A percentile compares a stretch with the other conserved stretches of the same genome.
These are phyloP conservation scores for Perognathus longimembris DNA, from an alignment of 2,113 vertebrate genomes.

Conservation along the genomic window DNA sequence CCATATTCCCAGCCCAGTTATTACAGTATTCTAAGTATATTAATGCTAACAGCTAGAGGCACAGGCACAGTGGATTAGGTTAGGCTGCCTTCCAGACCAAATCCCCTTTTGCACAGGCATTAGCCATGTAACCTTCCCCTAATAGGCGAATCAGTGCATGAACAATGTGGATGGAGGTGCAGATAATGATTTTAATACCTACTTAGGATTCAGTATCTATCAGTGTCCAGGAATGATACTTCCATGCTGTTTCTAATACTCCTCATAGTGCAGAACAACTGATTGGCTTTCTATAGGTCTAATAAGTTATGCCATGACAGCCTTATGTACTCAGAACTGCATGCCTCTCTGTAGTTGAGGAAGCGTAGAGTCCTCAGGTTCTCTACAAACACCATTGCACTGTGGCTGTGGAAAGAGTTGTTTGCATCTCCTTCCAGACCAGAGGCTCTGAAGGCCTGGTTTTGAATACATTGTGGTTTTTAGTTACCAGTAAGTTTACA, in stretches of 20 bases:
- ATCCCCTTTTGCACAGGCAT: background rate
- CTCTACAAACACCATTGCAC: background rate
- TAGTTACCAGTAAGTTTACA: background rate
- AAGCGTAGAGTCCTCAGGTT: background rate
- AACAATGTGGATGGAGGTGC: fast-evolving
- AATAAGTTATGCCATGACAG: background rate
- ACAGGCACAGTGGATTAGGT: background rate
- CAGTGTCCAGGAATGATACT: background rate
- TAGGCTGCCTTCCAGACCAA: background rate
- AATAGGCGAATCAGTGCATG: background rate
- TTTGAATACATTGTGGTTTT: background rate
- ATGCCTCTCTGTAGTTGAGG: background rate
- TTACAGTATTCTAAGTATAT: background rate
- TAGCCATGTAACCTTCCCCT: background rate
- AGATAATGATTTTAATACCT: background rate
- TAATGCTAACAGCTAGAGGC: background rate
- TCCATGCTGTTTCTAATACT: background rate
- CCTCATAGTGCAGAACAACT: background rate
- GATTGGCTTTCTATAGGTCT: background rate
- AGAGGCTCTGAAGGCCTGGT: background rate
- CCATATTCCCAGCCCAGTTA: too few species aligned
- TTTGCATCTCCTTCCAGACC: background rate
- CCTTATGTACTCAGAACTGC: background rate
- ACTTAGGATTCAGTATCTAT: background rate
- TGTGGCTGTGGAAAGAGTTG: background rate